These are phyloP conservation scores for Eupeodes corollae DNA, from an alignment of 1,140 invertebrate genomes.

Conservation along the genomic window DNA sequence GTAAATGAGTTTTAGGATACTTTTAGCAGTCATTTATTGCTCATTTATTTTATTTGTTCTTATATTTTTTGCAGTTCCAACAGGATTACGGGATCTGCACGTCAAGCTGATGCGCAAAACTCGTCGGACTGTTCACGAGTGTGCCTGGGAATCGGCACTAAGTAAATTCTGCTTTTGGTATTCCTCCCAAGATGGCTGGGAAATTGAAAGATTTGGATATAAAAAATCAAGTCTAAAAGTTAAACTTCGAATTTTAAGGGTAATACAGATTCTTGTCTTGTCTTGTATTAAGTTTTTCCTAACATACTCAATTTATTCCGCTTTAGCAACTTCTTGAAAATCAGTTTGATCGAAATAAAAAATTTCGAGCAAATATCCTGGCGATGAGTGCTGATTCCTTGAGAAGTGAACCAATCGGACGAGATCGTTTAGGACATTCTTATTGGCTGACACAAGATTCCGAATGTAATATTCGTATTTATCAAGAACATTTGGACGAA, in stretches of 20 bases:
- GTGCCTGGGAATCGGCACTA: slow-evolving; percentile 82
- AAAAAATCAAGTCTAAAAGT: slow-evolving; percentile 78
- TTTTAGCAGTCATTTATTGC: too few species aligned
- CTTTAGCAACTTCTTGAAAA: slow-evolving; percentile 76
- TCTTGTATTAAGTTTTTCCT: background rate
- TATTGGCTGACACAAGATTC: slow-evolving; percentile 92
- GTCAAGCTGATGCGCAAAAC: slow-evolving; percentile 80
- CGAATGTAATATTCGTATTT: slow-evolving; percentile 79
- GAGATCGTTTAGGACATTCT: slow-evolving; percentile 75
- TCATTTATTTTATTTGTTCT: slow-evolving; percentile 35
- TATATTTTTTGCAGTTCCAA: slow-evolving; percentile 55
- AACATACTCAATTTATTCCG: slow-evolving; percentile 7
- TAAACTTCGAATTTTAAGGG: slow-evolving; percentile 81
- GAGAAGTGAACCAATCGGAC: slow-evolving; percentile 74
- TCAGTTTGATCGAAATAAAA: slow-evolving; percentile 88
- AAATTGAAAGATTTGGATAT: slow-evolving; percentile 91
- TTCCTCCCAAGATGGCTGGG: slow-evolving; percentile 83
- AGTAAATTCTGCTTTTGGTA: slow-evolving; percentile 86
- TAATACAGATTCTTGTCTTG: slow-evolving; percentile 16
- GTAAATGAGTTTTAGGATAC: too few species aligned
- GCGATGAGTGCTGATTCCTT: slow-evolving; percentile 66
- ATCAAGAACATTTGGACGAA: slow-evolving; percentile 89
- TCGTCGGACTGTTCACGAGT: slow-evolving; percentile 68
- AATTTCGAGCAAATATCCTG: slow-evolving; percentile 88
- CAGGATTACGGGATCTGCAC: slow-evolving; percentile 71